phyloP scores from a whole-genome alignment of 2,797 vertebrate genomes.

The Luscinia megarhynchos region DNA sequence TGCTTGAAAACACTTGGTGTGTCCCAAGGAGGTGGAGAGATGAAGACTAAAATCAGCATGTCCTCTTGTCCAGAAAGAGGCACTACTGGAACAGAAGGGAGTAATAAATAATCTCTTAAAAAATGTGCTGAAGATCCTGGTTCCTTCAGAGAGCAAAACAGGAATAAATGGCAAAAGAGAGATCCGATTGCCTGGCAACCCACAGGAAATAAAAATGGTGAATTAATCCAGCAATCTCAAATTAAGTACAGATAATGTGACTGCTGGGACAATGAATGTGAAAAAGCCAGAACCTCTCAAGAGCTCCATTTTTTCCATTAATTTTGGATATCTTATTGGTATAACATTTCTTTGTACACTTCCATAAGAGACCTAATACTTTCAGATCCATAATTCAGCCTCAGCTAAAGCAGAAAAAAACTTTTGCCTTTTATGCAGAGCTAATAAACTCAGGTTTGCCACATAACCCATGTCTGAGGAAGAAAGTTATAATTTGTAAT shows the following conservation, averaged over 20 bases:
- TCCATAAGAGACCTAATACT: not conserved
- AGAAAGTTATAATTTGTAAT: conserved; percentile 1
- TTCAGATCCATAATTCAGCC: not conserved
- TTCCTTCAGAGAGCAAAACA: not conserved
- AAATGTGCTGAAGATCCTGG: not conserved
- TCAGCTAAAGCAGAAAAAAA: not conserved
- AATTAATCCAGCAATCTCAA: not conserved
- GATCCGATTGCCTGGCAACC: not conserved
- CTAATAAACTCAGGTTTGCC: conserved; percentile 9
- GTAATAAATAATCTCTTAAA: not conserved
- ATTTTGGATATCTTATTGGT: not conserved
- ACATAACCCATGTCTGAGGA: not conserved
- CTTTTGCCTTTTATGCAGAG: not conserved
- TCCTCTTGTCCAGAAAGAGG: not conserved
- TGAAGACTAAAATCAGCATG: not conserved
- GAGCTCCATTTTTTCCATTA: not conserved
- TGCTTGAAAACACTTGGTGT: not conserved
- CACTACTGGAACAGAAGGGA: not conserved
- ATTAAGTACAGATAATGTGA: not conserved
- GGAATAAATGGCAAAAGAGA: not conserved
- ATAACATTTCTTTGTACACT: not conserved
- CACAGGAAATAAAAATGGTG: not conserved
- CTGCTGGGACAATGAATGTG: not conserved
- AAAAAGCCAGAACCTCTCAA: not conserved
- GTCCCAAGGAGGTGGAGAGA: not conserved